Base-by-base conservation (phyloP, 53 echinoderm and acorn worm species). In the Echinometra lucunter region DNA sequence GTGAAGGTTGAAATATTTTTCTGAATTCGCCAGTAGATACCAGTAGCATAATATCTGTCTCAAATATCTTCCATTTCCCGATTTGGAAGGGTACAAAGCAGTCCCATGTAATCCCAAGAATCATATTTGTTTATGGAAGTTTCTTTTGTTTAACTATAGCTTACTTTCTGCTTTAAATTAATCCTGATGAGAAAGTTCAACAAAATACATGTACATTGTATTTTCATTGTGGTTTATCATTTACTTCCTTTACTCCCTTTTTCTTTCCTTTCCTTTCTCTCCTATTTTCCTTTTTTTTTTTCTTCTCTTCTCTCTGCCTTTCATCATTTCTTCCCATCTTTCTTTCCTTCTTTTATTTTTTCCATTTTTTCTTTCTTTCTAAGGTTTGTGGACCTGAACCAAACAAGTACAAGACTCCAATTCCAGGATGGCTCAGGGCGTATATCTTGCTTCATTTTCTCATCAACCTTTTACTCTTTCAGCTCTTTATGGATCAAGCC, bases 361-460 rank as follows among this genome's bases (percentile, higher is more conserved):
- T 44, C 21, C 1, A 2, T 42, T 9, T 18, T 27, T 44, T 81
- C 15, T 5, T 17, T 27, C 23, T 72, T 92, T 74, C 28, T 25
- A 66, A 96, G 97, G 89, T 97, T 37, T 92, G 95, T 66, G 96
- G 95, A 45, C 97, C 97, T 44, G 96, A 95, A 94, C 97, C 95
- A 7, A 92, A 92, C 45, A 97, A 97, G 74, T 99, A 99, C 95
- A 89, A 95, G 66, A 96, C 98, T 6, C 57, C 88, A 37, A 95
- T 98, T 18, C 91, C 97, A 66, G 55, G 92, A 44, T 97, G 96
- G 96, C 93, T 70, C 7, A 90, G 95, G 58, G 93, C 94, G n/a
- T 99, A 99, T 66, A 95, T 98, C 37, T 1, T 94, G 37, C 7
- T 96, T 19, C 99, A 98, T 81, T 97, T 96, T 93, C 30, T 94